These are phyloP conservation scores for Lepisosteus osseus DNA, from an alignment of 2,113 vertebrate species.

Conservation along the genomic window DNA sequence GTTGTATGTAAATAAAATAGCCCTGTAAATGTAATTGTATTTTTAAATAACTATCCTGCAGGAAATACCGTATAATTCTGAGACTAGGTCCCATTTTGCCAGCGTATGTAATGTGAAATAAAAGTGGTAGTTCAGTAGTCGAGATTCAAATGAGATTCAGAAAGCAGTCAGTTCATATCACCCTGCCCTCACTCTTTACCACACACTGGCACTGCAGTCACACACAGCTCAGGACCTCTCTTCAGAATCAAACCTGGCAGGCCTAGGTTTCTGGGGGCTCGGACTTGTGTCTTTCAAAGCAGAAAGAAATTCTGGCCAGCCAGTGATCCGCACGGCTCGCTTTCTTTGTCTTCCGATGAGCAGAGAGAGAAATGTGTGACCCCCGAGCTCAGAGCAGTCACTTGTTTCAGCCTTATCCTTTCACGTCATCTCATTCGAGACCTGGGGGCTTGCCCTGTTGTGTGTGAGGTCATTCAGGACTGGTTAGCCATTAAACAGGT, in stretches of 20 bases:
- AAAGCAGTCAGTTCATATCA: neutral
- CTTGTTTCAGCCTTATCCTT: conserved; percentile 2
- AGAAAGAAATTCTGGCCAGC: conserved; percentile 2
- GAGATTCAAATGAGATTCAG: neutral
- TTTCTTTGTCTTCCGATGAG: neutral
- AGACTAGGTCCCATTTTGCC: too few species aligned
- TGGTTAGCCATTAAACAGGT: conserved; percentile 2
- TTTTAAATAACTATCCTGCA: too few species aligned
- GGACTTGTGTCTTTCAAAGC: neutral
- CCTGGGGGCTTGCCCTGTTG: neutral
- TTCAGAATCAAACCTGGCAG: too few species aligned
- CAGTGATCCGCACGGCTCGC: neutral
- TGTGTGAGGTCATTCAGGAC: neutral
- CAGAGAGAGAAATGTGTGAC: neutral
- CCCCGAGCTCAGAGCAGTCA: neutral
- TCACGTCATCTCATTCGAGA: neutral
- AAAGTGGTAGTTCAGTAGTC: too few species aligned
- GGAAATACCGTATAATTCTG: too few species aligned
- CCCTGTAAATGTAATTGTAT: too few species aligned
- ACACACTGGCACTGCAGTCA: too few species aligned
- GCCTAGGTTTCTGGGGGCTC: too few species aligned
- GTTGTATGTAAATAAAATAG: too few species aligned
- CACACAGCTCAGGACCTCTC: too few species aligned
- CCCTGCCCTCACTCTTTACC: neutral
- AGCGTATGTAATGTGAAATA: too few species aligned